Conservation (phyloP, 2,888 invertebrate species). For the Acanthococcus lagerstroemiae region DNA sequence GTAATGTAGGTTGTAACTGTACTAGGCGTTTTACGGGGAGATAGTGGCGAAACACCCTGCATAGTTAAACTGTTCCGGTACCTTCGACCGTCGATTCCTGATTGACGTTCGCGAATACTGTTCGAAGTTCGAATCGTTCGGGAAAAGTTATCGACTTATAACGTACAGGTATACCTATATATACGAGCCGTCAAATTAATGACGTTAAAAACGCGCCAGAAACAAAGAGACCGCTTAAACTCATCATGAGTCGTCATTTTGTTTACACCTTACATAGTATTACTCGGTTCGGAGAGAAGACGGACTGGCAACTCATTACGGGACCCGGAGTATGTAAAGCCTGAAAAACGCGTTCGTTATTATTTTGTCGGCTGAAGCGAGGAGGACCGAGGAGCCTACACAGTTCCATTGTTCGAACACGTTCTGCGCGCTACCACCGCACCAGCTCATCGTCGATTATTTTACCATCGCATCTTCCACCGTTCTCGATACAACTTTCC, state of each 20-base stretch:
- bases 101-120: no score
- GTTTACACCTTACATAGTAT: background rate
- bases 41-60: no score
- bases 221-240: slow-evolving; percentile 1
- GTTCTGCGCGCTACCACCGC: background rate
- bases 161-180: background rate
- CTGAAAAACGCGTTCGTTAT: background rate
- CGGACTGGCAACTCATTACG: background rate
- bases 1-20: no score
- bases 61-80: no score
- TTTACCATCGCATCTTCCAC: background rate
- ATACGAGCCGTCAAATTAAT: background rate
- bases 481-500: no score
- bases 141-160: background rate
- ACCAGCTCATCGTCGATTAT: background rate
- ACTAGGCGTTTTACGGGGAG: no score
- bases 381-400: background rate
- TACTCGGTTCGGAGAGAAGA: background rate
- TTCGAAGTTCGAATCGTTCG: no score
- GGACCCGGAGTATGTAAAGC: background rate
- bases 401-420: background rate
- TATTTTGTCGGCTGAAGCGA: background rate
- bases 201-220: background rate
- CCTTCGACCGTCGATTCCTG: no score
- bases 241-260: slow-evolving; percentile 2